Conservation (phyloP, 2,113 vertebrate genomes). For the Erpornis zantholeuca region DNA sequence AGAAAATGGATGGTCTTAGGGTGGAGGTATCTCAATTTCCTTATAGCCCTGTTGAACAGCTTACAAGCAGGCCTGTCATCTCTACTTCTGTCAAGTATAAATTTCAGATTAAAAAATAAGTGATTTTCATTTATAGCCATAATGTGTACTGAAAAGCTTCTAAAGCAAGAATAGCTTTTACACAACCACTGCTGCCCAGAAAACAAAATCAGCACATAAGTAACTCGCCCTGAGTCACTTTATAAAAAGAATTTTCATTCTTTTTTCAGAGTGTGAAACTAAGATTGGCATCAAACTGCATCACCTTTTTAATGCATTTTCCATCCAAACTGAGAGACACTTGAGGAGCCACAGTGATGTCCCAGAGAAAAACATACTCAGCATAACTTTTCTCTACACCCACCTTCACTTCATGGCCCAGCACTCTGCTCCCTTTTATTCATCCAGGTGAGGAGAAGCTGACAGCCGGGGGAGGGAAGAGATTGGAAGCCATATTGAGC, state of each 20-base stretch:
- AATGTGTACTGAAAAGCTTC: not conserved
- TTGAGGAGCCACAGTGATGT: not conserved
- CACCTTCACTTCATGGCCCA: not conserved
- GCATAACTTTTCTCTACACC: not conserved
- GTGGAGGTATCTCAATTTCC: not conserved
- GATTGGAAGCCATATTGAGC: constrained; percentile 14
- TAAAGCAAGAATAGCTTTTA: not conserved
- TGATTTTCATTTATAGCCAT: not conserved
- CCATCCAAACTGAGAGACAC: not conserved
- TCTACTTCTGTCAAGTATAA: not conserved
- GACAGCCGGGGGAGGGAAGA: not conserved
- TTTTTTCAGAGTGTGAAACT: not conserved
- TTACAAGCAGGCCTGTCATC: not conserved
- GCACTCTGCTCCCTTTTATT: not conserved
- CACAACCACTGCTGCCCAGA: not conserved
- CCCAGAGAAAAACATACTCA: not conserved
- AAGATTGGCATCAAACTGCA: not conserved
- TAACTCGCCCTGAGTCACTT: not conserved
- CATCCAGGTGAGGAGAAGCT: constrained; percentile 19
- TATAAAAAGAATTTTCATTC: not conserved
- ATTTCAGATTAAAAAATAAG: not conserved
- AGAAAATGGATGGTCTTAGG: not conserved
- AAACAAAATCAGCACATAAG: not conserved
- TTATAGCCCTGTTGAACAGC: not conserved
- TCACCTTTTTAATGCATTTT: not conserved